Base-by-base conservation (phyloP, 2,113 vertebrate species). In the Cyprinodon variegatus region DNA sequence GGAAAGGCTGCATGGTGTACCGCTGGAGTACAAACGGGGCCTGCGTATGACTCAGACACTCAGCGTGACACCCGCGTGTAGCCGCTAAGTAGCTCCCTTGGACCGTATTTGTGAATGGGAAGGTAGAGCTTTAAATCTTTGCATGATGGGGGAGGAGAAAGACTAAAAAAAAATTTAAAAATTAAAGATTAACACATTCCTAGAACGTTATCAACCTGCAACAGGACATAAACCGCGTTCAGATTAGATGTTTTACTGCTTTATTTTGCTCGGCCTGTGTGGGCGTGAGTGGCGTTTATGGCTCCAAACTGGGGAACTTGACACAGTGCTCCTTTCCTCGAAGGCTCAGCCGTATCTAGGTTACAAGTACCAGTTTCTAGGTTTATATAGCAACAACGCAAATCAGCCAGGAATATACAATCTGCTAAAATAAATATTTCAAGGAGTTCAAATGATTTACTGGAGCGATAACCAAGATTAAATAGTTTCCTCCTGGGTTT, bases 251-350 rank as follows among this genome's bases (percentile, higher is more conserved):
- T 86, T 86, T 84, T 86, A 83, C 73, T 9, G 85, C 72, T 81
- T 82, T 80, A 83, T 83, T 83, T 84, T 77, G 74, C 77, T 59
- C 61, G 29, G 29, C 59, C 12, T 68, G 76, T 45, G 91, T 87
- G 86, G 81, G 85, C 17, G 81, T 76, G 72, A 4, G 68, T 29
- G 13, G 66, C 74, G 79, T 86, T 87, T 87, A 91, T 74, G 76
- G 77, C 79, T 79, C 39, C 71, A 79, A 87, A 88, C 85, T 1
- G 10, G 63, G 78, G 70, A 84, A 87, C 87, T 86, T 85, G 80
- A 90, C 86, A 83, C 79, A 66, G 53, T 85, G 76, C 83, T 88
- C 65, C 41, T 82, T 88, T 83, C 84, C 86, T 90, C 75, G 67
- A 90, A 81, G 84, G 81, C 88, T 88, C 61, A 37, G 67, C 11